Conservation (phyloP, 2,888 invertebrate genomes). For the Cephus spinipes region DNA sequence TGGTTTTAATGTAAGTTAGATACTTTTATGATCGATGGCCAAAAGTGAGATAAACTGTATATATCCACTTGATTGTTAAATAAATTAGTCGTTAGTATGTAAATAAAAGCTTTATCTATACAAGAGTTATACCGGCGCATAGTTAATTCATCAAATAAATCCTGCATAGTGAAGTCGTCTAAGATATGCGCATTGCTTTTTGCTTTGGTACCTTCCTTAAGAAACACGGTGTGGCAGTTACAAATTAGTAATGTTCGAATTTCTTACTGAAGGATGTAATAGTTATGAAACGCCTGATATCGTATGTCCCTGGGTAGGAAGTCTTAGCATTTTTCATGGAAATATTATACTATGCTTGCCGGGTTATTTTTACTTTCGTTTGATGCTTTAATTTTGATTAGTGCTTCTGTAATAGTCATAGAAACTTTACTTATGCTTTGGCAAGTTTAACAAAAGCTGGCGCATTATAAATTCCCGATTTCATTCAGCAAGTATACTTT, state of each 20-base stretch:
- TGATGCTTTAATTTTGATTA: neutral
- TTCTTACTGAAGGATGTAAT: neutral
- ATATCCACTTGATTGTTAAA: slow-evolving; percentile 60
- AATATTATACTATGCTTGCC: neutral
- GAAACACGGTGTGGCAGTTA: neutral
- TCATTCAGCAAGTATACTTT: no score
- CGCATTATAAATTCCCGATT: no score
- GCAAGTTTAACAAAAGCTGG: no score
- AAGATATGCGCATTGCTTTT: neutral
- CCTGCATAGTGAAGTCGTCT: neutral
- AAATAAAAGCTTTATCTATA: slow-evolving; percentile 61
- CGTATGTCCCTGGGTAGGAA: neutral
- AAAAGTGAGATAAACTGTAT: slow-evolving; percentile 59
- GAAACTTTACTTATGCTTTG: no score
- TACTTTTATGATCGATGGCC: slow-evolving; percentile 58
- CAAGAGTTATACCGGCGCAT: slow-evolving; percentile 24
- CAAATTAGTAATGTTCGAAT: neutral
- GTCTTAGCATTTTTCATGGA: neutral
- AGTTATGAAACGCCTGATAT: neutral
- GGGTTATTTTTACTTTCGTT: neutral
- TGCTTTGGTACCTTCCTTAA: neutral
- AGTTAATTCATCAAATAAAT: slow-evolving; percentile 17
- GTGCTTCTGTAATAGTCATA: no score
- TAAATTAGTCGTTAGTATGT: slow-evolving; percentile 59
- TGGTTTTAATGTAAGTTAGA: slow-evolving; percentile 43